These are phyloP conservation scores for Rhadinocentrus ornatus DNA, from an alignment of 2,797 vertebrate species.

Conservation along the genomic window DNA sequence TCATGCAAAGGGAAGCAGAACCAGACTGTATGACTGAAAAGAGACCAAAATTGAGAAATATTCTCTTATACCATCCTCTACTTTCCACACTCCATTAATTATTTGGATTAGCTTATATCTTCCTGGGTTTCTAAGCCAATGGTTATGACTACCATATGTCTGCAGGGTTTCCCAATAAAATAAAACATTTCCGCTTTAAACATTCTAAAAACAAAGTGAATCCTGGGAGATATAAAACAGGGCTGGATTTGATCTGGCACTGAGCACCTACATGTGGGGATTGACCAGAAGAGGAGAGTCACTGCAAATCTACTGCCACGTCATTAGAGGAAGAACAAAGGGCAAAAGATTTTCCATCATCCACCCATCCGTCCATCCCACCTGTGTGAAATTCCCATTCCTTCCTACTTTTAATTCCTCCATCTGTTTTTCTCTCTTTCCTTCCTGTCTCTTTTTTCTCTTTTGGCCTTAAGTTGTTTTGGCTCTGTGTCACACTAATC, in stretches of 20 bases:
- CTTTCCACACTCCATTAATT: conserved; percentile 15
- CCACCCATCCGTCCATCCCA: conserved; percentile 74
- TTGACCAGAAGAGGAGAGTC: conserved; percentile 60
- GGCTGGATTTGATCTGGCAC: conserved; percentile 73
- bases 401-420: conserved; percentile 66
- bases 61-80: conserved; percentile 16
- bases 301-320: conserved; percentile 67
- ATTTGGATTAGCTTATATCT: conserved; percentile 53
- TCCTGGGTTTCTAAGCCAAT: conserved; percentile 45
- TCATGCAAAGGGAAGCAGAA: not conserved
- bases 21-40: not conserved
- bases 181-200: conserved; percentile 65
- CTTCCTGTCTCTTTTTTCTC: conserved; percentile 55
- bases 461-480: conserved; percentile 66
- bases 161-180: conserved; percentile 71
- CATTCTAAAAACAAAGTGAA: conserved; percentile 68
- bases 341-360: conserved; percentile 78
- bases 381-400: conserved; percentile 75
- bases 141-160: conserved; percentile 80
- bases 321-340: conserved; percentile 67
- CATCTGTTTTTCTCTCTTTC: conserved; percentile 78
- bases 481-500: conserved; percentile 54
- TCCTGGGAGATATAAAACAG: conserved; percentile 74
- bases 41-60: not conserved
- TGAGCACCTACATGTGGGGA: conserved; percentile 73